Evolutionary conservation across 2,888 invertebrate species (phyloP), one percentile per base, ranked within the genome.

Genomic region (Callosobruchus maculatus): DNA sequence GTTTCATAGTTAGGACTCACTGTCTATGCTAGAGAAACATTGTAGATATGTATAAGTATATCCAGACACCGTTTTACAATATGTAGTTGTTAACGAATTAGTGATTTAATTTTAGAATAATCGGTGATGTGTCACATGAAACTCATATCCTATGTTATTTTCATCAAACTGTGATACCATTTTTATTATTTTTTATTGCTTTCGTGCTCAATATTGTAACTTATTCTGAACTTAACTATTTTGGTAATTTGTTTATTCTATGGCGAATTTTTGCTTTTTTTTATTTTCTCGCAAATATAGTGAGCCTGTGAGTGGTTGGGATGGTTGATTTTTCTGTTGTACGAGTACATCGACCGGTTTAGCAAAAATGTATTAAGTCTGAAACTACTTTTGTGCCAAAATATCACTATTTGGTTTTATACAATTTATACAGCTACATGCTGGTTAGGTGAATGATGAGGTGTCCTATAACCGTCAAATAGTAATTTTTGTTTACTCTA

Each of bases 101-200:
- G 49, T 18, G 49, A 49, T 49, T 49, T 49, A 49, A 49, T 49
- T 49, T 49, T 49, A 49, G 49, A 49, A 13, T 49, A 13, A 49
- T 49, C 49, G 49, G 4, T 18, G 49, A 49, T 49, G 49, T 49
- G 49, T 49, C 49, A 49, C 49, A 49, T 49, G 49, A 13, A 49
- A 49, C 49, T 74, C 71, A 70, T 74, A 68, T 76, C 76, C 80
- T 80, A 80, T 49, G 49, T 80, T 78, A 80, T 84, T 85, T 86
- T 87, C 85, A 86, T 85, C 85, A 82, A 86, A 85, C 87, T 87
- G 87, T 87, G 87, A 87, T 87, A 87, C 85, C 84, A 83, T 83
- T 78, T 85, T 84, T 21, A 26, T 83, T 82, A 83, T 85, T 84
- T 80, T 81, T 84, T 84, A 84, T 81, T 82, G 81, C 82, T 83